These are phyloP conservation scores for Marronus borbonicus DNA, from an alignment of 2,888 invertebrate genomes.

Conservation along the genomic window DNA sequence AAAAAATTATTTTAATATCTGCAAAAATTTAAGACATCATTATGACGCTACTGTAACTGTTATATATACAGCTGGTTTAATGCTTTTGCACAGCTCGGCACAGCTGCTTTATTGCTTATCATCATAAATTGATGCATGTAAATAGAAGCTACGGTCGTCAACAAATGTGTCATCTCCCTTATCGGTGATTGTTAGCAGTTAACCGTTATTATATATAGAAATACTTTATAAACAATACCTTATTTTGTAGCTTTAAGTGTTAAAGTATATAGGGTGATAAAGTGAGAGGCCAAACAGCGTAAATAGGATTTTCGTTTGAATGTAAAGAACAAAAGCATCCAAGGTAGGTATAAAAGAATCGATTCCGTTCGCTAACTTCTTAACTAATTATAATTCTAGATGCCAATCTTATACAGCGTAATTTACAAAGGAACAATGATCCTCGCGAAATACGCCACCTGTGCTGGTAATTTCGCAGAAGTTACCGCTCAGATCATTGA, in stretches of 20 bases:
- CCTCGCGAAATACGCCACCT: constrained; percentile 92
- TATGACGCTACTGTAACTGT: background rate
- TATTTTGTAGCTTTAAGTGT: constrained; percentile 6
- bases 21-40: background rate
- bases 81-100: background rate
- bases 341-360: constrained; percentile 17
- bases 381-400: constrained; percentile 68
- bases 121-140: background rate
- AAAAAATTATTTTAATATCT: too few relatives aligned
- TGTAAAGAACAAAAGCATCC: constrained; percentile 28
- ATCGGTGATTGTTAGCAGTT: constrained; percentile 29
- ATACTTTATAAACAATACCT: background rate
- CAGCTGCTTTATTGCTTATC: background rate
- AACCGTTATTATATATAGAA: constrained; percentile 5
- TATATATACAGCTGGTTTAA: background rate
- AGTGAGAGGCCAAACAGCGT: constrained; percentile 3
- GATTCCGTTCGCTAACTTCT: background rate
- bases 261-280: background rate
- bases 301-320: constrained; percentile 39
- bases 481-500: constrained; percentile 92
- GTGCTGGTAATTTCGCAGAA: constrained; percentile 95
- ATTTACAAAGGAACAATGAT: constrained; percentile 89
- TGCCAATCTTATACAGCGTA: constrained; percentile 94
- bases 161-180: constrained; percentile 47
- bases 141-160: background rate